Conservation (phyloP, 2,888 invertebrate genomes). For the Apoda limacodes region DNA sequence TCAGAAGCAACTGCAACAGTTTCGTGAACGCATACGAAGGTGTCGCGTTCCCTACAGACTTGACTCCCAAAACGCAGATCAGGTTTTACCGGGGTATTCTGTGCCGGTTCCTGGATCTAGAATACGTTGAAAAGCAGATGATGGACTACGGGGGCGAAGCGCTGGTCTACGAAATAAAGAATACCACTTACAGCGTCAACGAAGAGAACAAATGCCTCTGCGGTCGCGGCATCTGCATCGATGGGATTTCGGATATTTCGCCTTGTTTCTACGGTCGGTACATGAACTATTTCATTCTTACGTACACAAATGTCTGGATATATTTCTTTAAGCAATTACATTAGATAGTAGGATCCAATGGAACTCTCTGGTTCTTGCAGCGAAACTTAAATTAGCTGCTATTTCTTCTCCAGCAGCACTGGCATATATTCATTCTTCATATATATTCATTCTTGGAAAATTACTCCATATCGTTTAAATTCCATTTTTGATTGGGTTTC, state of each 20-base stretch:
- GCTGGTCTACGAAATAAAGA: conserved; percentile 70
- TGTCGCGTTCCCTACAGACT: conserved; percentile 73
- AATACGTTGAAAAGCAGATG: conserved; percentile 26
- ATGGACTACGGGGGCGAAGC: conserved; percentile 64
- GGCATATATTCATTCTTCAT: too few species aligned
- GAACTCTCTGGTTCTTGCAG: too few species aligned
- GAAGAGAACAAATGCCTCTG: conserved; percentile 76
- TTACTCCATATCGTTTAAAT: too few species aligned
- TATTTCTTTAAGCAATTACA: too few species aligned
- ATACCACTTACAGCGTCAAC: conserved; percentile 71
- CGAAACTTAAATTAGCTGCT: too few species aligned
- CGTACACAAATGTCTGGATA: too few species aligned
- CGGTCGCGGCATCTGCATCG: conserved; percentile 47
- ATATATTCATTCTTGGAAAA: too few species aligned
- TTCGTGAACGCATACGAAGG: conserved; percentile 80
- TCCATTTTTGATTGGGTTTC: too few species aligned
- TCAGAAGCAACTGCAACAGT: conserved; percentile 73
- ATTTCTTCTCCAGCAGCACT: too few species aligned
- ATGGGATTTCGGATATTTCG: conserved; percentile 75
- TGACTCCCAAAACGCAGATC: conserved; percentile 64
- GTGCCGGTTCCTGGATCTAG: conserved; percentile 74
- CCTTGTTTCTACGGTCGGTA: conserved; percentile 80
- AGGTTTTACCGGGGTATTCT: conserved; percentile 79
- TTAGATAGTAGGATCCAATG: too few species aligned
- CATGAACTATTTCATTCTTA: too few species aligned